A percentile compares a stretch with the other conserved stretches of the same genome.
phyloP scores from a whole-genome alignment of 2,797 vertebrate species.

The Florisuga fusca region DNA sequence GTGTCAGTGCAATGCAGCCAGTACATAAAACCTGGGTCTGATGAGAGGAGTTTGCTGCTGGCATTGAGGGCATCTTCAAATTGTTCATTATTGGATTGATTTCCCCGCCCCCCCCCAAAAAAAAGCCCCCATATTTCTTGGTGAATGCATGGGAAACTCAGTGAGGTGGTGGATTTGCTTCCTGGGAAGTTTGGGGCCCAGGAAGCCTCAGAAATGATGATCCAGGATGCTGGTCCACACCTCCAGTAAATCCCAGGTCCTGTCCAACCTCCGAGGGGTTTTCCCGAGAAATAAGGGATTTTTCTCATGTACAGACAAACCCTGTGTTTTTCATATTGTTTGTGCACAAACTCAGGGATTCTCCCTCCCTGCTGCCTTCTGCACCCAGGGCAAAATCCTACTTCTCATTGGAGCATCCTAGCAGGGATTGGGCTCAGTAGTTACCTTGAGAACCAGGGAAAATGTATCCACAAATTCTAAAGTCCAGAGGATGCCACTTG shows the following conservation, averaged over 20 bases:
- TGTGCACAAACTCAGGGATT: not conserved
- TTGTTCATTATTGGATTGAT: not conserved
- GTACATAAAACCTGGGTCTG: fast-evolving
- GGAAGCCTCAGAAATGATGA: not conserved
- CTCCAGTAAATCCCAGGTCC: not conserved
- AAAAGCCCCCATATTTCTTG: not conserved
- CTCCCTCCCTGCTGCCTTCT: no score
- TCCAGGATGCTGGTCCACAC: not conserved
- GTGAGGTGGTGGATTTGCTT: not conserved
- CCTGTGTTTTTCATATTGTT: not conserved
- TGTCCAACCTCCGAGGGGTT: fast-evolving
- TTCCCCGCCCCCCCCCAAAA: no score
- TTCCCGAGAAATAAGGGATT: not conserved
- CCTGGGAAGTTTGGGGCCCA: not conserved
- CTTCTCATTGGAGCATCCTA: not conserved
- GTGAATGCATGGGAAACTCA: not conserved
- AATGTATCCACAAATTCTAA: not conserved
- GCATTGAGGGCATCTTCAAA: fast-evolving
- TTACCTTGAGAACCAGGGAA: not conserved
- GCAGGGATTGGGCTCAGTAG: not conserved
- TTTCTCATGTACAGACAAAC: not conserved
- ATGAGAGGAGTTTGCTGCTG: not conserved
- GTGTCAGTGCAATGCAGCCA: no score
- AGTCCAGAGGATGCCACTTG: not conserved
- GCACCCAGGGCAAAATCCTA: not conserved